Evolutionary conservation across 92 coral and sea anemone genomes (phyloP).

Genomic region (Porites rus): DNA sequence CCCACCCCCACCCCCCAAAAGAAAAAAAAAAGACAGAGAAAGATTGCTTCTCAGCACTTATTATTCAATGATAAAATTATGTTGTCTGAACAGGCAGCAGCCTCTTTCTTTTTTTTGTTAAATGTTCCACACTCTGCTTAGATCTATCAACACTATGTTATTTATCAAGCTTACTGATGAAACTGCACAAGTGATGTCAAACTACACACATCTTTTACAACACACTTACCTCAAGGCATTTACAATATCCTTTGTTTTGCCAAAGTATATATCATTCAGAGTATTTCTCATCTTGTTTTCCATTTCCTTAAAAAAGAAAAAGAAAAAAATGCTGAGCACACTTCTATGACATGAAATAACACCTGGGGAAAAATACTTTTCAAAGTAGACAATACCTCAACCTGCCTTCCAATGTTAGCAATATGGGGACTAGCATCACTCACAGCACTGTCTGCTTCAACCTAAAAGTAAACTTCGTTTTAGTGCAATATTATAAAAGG

Average conservation of each 20-base stretch:
- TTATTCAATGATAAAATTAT: too few species aligned
- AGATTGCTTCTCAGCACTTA: too few species aligned
- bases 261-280: slow-evolving; percentile 98
- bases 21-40: too few species aligned
- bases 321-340: background rate
- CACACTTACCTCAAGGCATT: slow-evolving; percentile 89
- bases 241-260: slow-evolving; percentile 97
- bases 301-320: slow-evolving; percentile 77
- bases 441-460: slow-evolving; percentile 83
- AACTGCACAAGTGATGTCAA: background rate
- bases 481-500: background rate
- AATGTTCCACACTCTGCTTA: too few species aligned
- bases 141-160: too few species aligned
- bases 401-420: slow-evolving; percentile 95
- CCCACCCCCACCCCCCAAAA: too few species aligned
- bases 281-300: slow-evolving; percentile 99
- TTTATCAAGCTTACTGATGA: background rate
- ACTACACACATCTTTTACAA: too few species aligned
- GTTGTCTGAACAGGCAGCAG: too few species aligned
- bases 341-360: background rate
- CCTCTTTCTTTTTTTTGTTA: too few species aligned
- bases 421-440: slow-evolving; percentile 93
- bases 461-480: slow-evolving; percentile 51
- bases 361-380: background rate
- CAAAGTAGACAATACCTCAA: slow-evolving; percentile 74